Evolutionary conservation across 53 echinoderm and acorn worm genomes (phyloP), one percentile per base, ranked within the genome.

Genomic region (Zoroaster sp.): DNA sequence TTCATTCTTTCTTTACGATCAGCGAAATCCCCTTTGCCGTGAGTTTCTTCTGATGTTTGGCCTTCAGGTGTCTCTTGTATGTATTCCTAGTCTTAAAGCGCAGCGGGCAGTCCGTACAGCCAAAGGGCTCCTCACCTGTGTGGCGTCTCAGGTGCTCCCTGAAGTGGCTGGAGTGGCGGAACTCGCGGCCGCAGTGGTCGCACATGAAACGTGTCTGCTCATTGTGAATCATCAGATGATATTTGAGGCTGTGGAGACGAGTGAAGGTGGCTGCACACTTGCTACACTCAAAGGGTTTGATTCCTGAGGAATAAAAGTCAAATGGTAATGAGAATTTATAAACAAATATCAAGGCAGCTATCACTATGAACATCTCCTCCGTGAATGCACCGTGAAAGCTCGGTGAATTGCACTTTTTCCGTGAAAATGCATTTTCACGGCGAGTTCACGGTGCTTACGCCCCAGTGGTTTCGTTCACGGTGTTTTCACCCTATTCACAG

Each of bases 181-280:
- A 97, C 79, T 95, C 92, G 21, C 98, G 86, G 47, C 92, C 91
- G 87, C 98, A 97, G 91, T 95, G 93, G 49, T 95, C 95, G 54
- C 98, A 97, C 68, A 92, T 92, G 87, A 97, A 97, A 35, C 98
- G 90, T 1, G 92, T 92, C 88, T 97, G 95, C 45, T 95, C 88
- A 82, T 97, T 97, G 86, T 97, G 98, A 66, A 97, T 97, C 98
- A 97, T 97, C 91, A 96, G 95, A 83, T 97, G 98, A 74, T 97
- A 97, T 42, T 97, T 97, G 45, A 97, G 95, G 74, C 98, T 97
- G 86, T 97, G 98, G 13, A 95, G 94, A 25, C 98, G 94, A 47
- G 98, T 97, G 91, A 97, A 97, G 40, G 98, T 95, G 30, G 98
- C 95, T 23, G 89, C 72, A 78, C 98, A 97, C 43, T 93, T 78